These are phyloP conservation scores for Myotis findleyi DNA, from an alignment of 2,797 vertebrate species.

Conservation along the genomic window DNA sequence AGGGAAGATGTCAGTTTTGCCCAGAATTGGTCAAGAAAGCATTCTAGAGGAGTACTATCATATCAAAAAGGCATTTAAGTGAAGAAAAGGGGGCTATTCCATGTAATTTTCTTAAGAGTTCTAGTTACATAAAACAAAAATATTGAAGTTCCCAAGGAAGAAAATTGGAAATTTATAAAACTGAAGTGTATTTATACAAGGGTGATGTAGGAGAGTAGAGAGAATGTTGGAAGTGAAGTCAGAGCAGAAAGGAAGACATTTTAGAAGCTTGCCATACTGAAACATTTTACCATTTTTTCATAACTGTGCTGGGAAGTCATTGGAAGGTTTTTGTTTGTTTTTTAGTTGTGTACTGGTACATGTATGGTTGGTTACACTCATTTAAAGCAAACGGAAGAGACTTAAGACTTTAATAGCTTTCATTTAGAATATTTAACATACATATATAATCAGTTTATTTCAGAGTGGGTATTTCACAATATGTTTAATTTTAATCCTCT, in stretches of 20 bases:
- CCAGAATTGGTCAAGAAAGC: neutral
- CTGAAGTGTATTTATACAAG: neutral
- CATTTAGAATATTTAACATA: conserved; percentile 54
- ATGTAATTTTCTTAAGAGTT: neutral
- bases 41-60: neutral
- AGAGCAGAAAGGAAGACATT: neutral
- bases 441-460: conserved; percentile 58
- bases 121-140: neutral
- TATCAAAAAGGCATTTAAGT: neutral
- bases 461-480: conserved; percentile 39
- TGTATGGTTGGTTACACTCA: neutral
- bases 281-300: neutral
- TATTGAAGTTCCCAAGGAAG: neutral
- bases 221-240: neutral
- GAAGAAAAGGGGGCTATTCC: neutral
- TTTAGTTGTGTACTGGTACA: neutral
- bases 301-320: neutral
- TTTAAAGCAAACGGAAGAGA: conserved; percentile 11
- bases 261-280: neutral
- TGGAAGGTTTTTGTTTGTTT: neutral
- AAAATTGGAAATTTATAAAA: neutral
- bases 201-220: neutral
- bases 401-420: conserved; percentile 50
- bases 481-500: conserved; percentile 66
- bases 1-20: accelerated